Base-by-base conservation (phyloP, 2,797 vertebrate genomes). In the Otolemur crassicaudatus region DNA sequence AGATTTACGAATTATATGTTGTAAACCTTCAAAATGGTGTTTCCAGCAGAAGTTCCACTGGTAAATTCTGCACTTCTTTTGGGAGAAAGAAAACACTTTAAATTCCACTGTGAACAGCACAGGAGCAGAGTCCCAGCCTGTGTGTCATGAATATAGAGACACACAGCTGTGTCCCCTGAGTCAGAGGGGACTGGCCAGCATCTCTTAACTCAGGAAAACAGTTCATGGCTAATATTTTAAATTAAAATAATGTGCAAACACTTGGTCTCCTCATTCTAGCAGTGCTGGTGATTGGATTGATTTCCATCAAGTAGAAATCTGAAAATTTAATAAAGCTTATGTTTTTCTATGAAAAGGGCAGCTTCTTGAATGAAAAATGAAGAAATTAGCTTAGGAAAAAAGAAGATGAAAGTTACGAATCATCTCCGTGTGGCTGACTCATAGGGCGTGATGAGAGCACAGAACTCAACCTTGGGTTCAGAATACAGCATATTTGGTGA, bases 201-300 rank as follows among this genome's bases (percentile, higher is more conserved):
- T 65, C 53, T 95, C 85, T 73, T 86, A 83, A 90, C 87, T 90
- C 61, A 61, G 73, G 70, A 86, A 89, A 79, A 53, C 84, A 94
- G 40, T 34, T 72, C 43, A 37, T 49, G 73, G 29, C 80, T 86
- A 73, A 40, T 81, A 73, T 53, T 89, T 93, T 87, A 53, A 89
- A 93, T 93, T 87, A 53, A 89, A 94, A 69, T 81, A 65, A 40
- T 84, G 65, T 81, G 2, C 37, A 91, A 77, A 34, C 34, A 37
- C 34, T 37, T 37, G 34, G 34, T 37, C 34, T 37, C 34, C 34
- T 37, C 34, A 37, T 37, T 37, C 34, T 2, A 87, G 46, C 92
- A 70, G 46, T 75, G 7, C 25, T 93, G 67, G 34, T 46, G 58
- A 4, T 73, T 95, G 12, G n/a, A 73, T 84, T 84, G 84, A 85